These are phyloP conservation scores for Nomada flava DNA, from an alignment of 2,888 invertebrate species.

Conservation along the genomic window DNA sequence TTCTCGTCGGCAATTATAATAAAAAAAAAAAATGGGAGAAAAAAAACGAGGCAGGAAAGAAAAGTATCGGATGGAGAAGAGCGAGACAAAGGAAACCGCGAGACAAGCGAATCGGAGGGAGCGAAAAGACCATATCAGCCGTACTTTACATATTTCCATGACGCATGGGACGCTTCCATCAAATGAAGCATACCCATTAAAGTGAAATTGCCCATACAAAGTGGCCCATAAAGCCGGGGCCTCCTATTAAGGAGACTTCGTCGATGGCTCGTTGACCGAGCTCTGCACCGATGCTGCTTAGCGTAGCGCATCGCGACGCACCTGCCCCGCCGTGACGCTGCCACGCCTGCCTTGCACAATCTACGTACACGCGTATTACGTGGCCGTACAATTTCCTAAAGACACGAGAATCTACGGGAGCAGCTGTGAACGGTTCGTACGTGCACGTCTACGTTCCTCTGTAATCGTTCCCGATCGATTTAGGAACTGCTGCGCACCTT, in stretches of 20 bases:
- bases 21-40: background rate
- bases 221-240: constrained; percentile 75
- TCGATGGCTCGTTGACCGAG: constrained; percentile 65
- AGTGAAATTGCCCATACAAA: constrained; percentile 77
- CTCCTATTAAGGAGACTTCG: constrained; percentile 75
- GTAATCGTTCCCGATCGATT: constrained; percentile 9
- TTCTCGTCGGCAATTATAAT: background rate
- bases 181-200: constrained; percentile 74
- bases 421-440: constrained; percentile 32
- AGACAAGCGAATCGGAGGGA: constrained; percentile 8
- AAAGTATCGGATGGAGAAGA: background rate
- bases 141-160: constrained; percentile 49
- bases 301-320: constrained; percentile 70
- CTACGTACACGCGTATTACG: constrained; percentile 38
- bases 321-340: constrained; percentile 66
- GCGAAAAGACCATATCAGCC: background rate
- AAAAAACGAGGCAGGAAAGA: background rate
- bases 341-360: constrained; percentile 49
- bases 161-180: constrained; percentile 64
- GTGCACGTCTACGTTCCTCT: constrained; percentile 8
- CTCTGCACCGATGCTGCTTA: constrained; percentile 52
- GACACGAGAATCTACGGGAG: constrained; percentile 46
- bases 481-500: constrained; percentile 23
- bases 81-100: constrained; percentile 2
- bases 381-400: constrained; percentile 53